Conservation (phyloP, 2,888 invertebrate species). For the Drosophila neotestacea region DNA sequence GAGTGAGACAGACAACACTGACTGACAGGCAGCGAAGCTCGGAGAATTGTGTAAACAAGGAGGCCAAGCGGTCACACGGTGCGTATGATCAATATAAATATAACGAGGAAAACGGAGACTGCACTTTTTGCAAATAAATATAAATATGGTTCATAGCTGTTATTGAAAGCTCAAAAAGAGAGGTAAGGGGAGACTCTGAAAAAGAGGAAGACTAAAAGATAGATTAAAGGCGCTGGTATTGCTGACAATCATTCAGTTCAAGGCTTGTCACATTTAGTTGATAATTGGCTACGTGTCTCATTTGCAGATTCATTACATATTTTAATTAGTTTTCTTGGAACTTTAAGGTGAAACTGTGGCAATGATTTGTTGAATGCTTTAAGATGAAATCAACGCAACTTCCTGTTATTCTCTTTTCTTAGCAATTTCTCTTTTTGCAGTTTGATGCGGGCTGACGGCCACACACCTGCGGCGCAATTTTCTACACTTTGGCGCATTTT, state of each 20-base stretch:
- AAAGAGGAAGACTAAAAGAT: not conserved
- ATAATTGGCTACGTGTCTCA: slow-evolving; percentile 46
- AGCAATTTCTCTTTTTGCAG: slow-evolving; percentile 26
- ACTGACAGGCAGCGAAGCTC: slow-evolving; percentile 32
- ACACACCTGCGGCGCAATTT: slow-evolving; percentile 70
- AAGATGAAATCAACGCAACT: slow-evolving; percentile 1
- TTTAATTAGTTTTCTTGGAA: slow-evolving; percentile 11
- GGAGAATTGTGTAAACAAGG: slow-evolving; percentile 45
- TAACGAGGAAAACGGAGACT: slow-evolving; percentile 1
- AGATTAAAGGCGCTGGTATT: not conserved
- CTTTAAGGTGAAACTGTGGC: not conserved
- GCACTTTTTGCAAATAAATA: slow-evolving; percentile 31
- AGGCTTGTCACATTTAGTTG: slow-evolving; percentile 16
- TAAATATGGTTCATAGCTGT: slow-evolving; percentile 27
- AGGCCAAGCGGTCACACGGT: slow-evolving; percentile 17
- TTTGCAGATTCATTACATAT: not conserved
- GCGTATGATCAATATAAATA: slow-evolving; percentile 45
- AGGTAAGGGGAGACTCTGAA: not conserved
- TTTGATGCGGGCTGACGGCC: slow-evolving; percentile 42
- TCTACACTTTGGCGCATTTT: slow-evolving; percentile 61
- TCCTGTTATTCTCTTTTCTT: no score
- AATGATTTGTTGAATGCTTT: slow-evolving; percentile 6
- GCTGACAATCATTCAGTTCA: not conserved
- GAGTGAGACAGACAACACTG: slow-evolving; percentile 55
- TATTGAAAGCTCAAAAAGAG: slow-evolving; percentile 40